A percentile compares a stretch with the other conserved stretches of the same genome.
phyloP scores from a whole-genome alignment of 1,140 invertebrate genomes.

The Lycorma delicatula region DNA sequence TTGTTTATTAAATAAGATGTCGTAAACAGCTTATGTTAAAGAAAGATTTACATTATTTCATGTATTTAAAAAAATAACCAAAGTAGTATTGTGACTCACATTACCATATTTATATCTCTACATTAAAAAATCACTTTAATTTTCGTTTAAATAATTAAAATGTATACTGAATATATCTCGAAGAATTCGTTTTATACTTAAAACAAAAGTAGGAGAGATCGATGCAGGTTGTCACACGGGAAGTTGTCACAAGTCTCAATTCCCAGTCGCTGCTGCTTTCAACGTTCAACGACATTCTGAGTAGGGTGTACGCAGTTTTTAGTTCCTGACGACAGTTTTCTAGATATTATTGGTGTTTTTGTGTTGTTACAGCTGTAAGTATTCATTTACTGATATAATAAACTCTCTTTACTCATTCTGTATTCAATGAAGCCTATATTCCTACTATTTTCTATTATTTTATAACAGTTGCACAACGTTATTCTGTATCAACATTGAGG shows the following conservation, averaged over 20 bases:
- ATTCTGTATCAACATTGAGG: background rate
- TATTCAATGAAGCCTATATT: background rate
- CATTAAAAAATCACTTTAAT: no score
- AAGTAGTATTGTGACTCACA: no score
- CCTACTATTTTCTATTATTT: background rate
- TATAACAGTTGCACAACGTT: no score
- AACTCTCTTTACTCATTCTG: background rate
- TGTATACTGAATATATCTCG: no score
- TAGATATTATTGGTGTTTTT: background rate
- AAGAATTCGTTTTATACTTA: no score
- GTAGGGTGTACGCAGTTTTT: background rate
- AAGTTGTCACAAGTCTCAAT: background rate
- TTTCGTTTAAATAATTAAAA: no score
- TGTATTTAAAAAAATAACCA: no score
- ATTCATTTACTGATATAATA: background rate
- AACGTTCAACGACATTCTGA: background rate
- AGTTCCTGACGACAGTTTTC: background rate
- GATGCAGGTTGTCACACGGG: background rate
- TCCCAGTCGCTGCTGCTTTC: background rate
- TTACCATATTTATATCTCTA: no score
- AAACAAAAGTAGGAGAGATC: no score
- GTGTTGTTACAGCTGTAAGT: conserved; percentile 1
- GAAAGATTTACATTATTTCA: no score
- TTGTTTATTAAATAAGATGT: no score
- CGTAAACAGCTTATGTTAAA: no score